These are phyloP conservation scores for Scarus forsteni DNA, from an alignment of 2,797 vertebrate genomes.

Conservation along the genomic window DNA sequence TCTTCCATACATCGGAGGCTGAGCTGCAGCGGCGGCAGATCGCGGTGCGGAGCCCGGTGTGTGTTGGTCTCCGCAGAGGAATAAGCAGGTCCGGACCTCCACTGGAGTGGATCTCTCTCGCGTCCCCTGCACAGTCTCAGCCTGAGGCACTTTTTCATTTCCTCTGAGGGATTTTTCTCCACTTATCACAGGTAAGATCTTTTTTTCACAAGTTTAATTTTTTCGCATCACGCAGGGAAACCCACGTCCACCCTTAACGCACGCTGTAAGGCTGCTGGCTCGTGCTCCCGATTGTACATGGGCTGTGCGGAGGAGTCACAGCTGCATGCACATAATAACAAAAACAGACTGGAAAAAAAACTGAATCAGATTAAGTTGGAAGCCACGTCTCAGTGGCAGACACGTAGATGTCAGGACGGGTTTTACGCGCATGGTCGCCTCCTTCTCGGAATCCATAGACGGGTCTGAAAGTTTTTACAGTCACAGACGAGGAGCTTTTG, in stretches of 20 bases:
- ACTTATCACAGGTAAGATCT: constrained; percentile 62
- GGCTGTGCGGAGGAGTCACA: background rate
- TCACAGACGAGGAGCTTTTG: background rate
- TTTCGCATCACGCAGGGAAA: constrained; percentile 3
- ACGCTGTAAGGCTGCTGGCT: too few relatives aligned
- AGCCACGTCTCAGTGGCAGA: constrained; percentile 37
- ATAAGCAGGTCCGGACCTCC: constrained; percentile 27
- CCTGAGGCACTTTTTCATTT: background rate
- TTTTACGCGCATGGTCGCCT: constrained; percentile 27
- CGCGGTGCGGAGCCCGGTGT: constrained; percentile 58
- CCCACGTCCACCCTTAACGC: background rate
- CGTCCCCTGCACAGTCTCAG: background rate
- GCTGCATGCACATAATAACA: too few relatives aligned
- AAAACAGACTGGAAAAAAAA: background rate
- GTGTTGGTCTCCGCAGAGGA: constrained; percentile 51
- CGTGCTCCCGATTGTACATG: too few relatives aligned
- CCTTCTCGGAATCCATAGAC: background rate
- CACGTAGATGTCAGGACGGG: background rate
- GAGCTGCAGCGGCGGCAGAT: constrained; percentile 71
- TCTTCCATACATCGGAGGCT: constrained; percentile 65
- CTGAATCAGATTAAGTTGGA: constrained; percentile 23
- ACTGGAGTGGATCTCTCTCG: constrained; percentile 34
- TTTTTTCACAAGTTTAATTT: constrained; percentile 54
- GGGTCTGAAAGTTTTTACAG: constrained; percentile 39
- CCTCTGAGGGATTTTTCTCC: constrained; percentile 20